Evolutionary conservation across 1,140 invertebrate species (phyloP).

Genomic region (Drosophila arawakana): DNA sequence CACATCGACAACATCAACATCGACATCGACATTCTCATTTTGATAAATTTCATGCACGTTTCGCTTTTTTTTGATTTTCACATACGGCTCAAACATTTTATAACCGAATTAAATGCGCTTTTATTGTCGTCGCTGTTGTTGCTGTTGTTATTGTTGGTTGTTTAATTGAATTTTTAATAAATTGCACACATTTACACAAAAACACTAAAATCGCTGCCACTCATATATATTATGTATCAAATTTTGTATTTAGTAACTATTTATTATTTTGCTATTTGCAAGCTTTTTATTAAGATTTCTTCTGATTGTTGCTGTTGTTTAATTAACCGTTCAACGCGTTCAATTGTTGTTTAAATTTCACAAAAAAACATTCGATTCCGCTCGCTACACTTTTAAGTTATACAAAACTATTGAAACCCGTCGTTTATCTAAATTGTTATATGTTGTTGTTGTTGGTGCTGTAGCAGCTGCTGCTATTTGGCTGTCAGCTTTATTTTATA

Average conservation of each 20-base stretch:
- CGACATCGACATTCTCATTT: conserved; percentile 57
- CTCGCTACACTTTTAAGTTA: conserved; percentile 54
- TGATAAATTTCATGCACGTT: conserved; percentile 78
- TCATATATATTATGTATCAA: conserved; percentile 10
- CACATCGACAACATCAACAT: conserved; percentile 54
- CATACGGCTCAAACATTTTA: conserved; percentile 84
- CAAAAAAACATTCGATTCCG: conserved; percentile 33
- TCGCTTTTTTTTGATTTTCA: conserved; percentile 84
- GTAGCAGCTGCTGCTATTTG: conserved; percentile 49
- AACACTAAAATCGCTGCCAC: conserved; percentile 32
- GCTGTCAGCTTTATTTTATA: conserved; percentile 43
- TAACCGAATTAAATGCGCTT: conserved; percentile 24
- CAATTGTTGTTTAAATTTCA: conserved; percentile 48
- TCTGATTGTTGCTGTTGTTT: conserved; percentile 46
- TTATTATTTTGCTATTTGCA: conserved; percentile 15
- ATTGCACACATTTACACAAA: conserved; percentile 41
- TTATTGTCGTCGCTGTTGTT: conserved; percentile 24
- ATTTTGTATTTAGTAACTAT: conserved; percentile 40
- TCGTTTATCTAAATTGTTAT: conserved; percentile 36
- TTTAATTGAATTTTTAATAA: conserved; percentile 27
- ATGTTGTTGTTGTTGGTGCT: conserved; percentile 31
- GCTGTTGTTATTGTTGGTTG: conserved; percentile 17
- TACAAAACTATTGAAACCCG: conserved; percentile 36
- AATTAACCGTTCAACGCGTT: conserved; percentile 40
- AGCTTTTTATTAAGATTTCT: conserved; percentile 20